A percentile compares a stretch with the other conserved stretches of the same genome.
Evolutionary conservation across 2,888 invertebrate species (phyloP).

Genomic region (Eupithecia exiguata): DNA sequence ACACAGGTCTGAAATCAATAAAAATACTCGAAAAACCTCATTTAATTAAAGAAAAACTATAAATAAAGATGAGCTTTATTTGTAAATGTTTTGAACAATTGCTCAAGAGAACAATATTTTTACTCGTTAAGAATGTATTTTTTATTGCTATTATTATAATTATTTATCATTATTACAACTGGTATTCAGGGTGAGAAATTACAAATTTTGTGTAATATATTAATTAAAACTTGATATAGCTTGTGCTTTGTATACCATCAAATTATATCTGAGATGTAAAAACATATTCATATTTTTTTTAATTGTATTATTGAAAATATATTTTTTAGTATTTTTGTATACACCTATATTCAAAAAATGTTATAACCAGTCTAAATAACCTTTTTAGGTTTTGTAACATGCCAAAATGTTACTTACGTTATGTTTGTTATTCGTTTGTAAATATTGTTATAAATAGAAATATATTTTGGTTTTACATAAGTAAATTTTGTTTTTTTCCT

Average conservation of each 20-base stretch:
- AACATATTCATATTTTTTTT: background rate
- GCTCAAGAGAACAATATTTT: slow-evolving; percentile 19
- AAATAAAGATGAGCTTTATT: background rate
- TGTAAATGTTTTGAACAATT: slow-evolving; percentile 2
- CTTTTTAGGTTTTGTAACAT: slow-evolving; percentile 17
- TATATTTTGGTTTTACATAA: slow-evolving; percentile 4
- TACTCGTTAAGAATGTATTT: slow-evolving; percentile 2
- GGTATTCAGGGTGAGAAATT: slow-evolving; percentile 31
- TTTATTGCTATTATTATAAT: slow-evolving; percentile 9
- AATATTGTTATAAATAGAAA: slow-evolving; percentile 40
- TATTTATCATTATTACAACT: slow-evolving; percentile 22
- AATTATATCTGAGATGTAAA: background rate
- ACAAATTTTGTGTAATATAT: background rate
- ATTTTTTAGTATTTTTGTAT: background rate
- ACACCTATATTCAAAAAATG: background rate
- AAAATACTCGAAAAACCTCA: background rate
- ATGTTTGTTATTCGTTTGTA: slow-evolving; percentile 42
- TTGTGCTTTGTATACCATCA: background rate
- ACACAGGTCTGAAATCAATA: background rate
- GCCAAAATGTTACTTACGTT: slow-evolving; percentile 31
- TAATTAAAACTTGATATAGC: background rate
- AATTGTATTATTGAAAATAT: background rate
- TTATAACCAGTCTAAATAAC: background rate
- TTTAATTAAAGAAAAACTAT: background rate
- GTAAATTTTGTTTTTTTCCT: background rate